Evolutionary conservation across 2,113 vertebrate genomes (phyloP).

Genomic region (Alectura lathami): DNA sequence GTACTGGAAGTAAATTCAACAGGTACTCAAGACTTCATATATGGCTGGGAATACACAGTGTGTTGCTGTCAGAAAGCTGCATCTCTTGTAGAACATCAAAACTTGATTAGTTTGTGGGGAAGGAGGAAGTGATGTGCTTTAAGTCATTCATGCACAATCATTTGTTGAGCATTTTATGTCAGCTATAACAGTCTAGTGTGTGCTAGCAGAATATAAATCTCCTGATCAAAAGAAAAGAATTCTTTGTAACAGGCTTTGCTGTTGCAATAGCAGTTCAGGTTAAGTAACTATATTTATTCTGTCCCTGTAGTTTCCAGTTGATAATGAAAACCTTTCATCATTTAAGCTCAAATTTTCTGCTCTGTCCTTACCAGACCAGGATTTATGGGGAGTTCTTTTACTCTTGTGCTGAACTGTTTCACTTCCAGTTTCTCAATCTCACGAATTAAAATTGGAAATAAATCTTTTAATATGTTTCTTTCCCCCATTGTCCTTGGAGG

Average conservation of each 20-base stretch:
- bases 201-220: not conserved
- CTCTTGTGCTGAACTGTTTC: not conserved
- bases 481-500: not conserved
- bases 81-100: not conserved
- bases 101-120: not conserved
- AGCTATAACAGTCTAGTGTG: not conserved
- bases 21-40: not conserved
- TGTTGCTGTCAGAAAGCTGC: not conserved
- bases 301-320: not conserved
- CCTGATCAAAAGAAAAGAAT: not conserved
- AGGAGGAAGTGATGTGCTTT: not conserved
- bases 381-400: not conserved
- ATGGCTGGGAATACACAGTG: not conserved
- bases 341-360: not conserved
- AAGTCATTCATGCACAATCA: not conserved
- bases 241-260: not conserved
- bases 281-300: not conserved
- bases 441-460: not conserved
- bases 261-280: not conserved
- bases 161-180: not conserved
- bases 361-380: not conserved
- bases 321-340: not conserved
- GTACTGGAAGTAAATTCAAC: not conserved
- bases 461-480: not conserved
- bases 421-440: not conserved